Evolutionary conservation across 2,888 invertebrate species (phyloP), one percentile per base, ranked within the genome.

Genomic region (Heliconius charithonia): DNA sequence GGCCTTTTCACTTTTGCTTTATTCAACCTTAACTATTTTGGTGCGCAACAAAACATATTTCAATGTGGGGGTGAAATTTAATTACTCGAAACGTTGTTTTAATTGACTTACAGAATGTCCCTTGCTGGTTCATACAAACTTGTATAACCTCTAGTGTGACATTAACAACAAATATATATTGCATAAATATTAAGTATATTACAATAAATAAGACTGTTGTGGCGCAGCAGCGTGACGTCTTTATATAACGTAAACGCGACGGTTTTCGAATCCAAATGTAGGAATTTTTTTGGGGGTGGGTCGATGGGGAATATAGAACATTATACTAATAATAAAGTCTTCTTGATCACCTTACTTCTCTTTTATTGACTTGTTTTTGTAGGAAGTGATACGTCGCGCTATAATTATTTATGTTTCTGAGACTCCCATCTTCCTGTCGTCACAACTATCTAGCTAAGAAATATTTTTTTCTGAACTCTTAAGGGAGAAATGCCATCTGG

Each of bases 351-450:
- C 65, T n/a, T 71, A 51, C 65, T 77, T 77, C 63, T 25, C 51
- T 69, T 77, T 77, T 77, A 77, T 77, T 69, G 71, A 32, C 77
- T 77, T 77, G 77, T 77, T 77, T 77, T 71, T 71, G 51, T 77
- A 73, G 73, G 73, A 73, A 73, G 37, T 62, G 32, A 73, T 63
- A 73, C 3, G 37, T 63, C 37, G 25, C 25, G 25, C n/a, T 41
- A 41, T 27, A 27, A 74, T 74, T 74, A 62, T 74, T 62, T 41
- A 63, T 37, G 62, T 56, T 71, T 56, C 56, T 22, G 22, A 29
- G 32, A n/a, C 6, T 67, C 12, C n/a, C 13, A 67, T 19, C 45
- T 27, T 22, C 70, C 70, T 27, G 10, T 29, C 71, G 12, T 10
- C 71, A 19, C 12, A 9, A 25, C 62, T n/a, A 10, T 59, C 9